These are phyloP conservation scores for Drosophila niveifrons DNA, from an alignment of 2,888 invertebrate genomes.

Conservation along the genomic window DNA sequence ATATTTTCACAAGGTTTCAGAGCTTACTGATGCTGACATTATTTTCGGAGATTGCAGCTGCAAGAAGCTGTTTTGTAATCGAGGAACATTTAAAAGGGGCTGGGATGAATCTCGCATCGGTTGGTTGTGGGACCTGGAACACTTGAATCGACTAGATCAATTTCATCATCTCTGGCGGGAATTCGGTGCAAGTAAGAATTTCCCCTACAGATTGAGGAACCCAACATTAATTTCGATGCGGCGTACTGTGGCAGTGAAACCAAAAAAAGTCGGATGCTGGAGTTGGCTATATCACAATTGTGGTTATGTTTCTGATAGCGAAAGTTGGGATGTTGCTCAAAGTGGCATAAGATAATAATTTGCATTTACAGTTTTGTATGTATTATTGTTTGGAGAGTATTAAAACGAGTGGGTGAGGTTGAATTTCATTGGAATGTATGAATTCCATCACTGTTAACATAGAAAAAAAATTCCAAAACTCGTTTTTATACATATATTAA, in stretches of 20 bases:
- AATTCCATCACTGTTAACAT: no score
- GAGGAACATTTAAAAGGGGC: constrained; percentile 1
- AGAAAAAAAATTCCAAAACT: no score
- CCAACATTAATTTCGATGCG: neutral
- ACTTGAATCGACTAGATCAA: constrained; percentile 35
- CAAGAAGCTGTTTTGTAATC: constrained; percentile 15
- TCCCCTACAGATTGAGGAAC: neutral
- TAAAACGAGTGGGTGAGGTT: no score
- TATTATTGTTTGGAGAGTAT: no score
- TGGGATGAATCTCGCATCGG: constrained; percentile 76
- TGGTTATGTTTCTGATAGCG: constrained; percentile 25
- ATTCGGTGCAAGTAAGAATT: neutral
- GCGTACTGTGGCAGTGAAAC: no score
- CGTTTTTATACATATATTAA: neutral
- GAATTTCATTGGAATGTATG: no score
- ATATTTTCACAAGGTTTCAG: neutral
- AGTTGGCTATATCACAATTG: constrained; percentile 44
- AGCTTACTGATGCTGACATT: constrained; percentile 68
- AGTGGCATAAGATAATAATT: constrained; percentile 26
- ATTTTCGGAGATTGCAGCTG: constrained; percentile 65
- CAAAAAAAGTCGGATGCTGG: constrained; percentile 36
- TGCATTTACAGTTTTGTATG: neutral
- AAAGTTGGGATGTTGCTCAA: constrained; percentile 29
- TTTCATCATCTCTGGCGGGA: constrained; percentile 1
- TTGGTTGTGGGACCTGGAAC: constrained; percentile 73